Conservation (phyloP, 30 jellyfish, hydroid and myxozoan species). For the Aurelia sp. region DNA sequence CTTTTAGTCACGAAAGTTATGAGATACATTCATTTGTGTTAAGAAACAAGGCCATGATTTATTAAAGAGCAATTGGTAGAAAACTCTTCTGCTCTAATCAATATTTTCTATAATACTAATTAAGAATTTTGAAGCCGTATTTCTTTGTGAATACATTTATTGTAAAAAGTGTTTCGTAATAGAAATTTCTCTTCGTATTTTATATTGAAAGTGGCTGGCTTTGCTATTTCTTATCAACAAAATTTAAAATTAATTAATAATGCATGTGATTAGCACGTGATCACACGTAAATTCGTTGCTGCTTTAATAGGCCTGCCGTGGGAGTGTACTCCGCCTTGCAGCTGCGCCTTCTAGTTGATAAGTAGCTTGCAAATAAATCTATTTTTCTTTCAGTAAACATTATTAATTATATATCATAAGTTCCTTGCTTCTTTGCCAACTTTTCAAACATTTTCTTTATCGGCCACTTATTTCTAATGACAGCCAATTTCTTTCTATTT, state of each 20-base stretch:
- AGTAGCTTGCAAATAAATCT: constrained; percentile 45
- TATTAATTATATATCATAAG: constrained; percentile 40
- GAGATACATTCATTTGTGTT: too few species aligned
- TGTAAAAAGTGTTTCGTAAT: too few species aligned
- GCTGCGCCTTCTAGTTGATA: constrained; percentile 54
- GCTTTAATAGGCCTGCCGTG: constrained; percentile 17
- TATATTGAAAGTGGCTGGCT: constrained; percentile 15
- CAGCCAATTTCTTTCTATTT: constrained; percentile 31
- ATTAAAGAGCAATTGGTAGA: too few species aligned
- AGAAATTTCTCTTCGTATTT: constrained; percentile 8
- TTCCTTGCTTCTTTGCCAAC: constrained; percentile 11
- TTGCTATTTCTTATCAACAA: constrained; percentile 13
- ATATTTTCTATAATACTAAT: too few species aligned
- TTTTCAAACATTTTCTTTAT: background rate
- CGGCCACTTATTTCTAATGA: constrained; percentile 3
- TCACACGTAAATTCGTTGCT: background rate
- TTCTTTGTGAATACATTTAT: too few species aligned
- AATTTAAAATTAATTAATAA: constrained; percentile 42
- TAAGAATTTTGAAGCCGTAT: too few species aligned
- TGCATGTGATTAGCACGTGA: constrained; percentile 45
- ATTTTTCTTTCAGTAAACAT: constrained; percentile 43
- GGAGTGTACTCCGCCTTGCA: constrained; percentile 37
- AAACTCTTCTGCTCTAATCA: too few species aligned
- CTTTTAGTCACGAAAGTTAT: too few species aligned
- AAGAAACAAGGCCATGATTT: too few species aligned